phyloP scores from a whole-genome alignment of 2,888 invertebrate genomes.

The Limnephilus rhombicus region DNA sequence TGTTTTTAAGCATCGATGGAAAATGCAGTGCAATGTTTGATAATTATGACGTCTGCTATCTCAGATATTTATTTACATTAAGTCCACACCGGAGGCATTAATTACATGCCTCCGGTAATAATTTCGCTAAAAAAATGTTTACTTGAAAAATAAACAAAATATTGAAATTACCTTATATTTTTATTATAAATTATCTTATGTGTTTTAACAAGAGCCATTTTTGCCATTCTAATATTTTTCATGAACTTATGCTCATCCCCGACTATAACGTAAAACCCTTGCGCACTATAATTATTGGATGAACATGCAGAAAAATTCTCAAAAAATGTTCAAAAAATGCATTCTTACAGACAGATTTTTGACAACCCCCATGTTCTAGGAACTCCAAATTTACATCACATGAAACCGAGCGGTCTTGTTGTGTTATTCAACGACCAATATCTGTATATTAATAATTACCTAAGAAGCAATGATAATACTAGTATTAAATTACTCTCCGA shows the following conservation, averaged over 20 bases:
- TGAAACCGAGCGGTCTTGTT: not conserved
- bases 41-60: not conserved
- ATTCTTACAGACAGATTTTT: not conserved
- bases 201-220: not conserved
- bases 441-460: too few relatives aligned
- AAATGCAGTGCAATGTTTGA: not conserved
- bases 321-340: not conserved
- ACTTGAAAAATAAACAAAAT: not conserved
- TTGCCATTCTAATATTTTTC: not conserved
- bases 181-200: too few relatives aligned
- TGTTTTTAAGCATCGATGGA: not conserved
- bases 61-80: too few relatives aligned
- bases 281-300: not conserved
- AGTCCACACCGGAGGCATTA: too few relatives aligned
- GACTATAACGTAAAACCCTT: not conserved
- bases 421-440: not conserved
- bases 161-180: too few relatives aligned
- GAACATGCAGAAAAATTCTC: too few relatives aligned
- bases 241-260: not conserved
- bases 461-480: not conserved
- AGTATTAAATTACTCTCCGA: not conserved
- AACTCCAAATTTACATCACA: not conserved
- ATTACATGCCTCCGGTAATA: too few relatives aligned
- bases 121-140: too few relatives aligned
- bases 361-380: not conserved